Evolutionary conservation across 2,113 vertebrate genomes (phyloP).

Genomic region (Phaetusa simplex): DNA sequence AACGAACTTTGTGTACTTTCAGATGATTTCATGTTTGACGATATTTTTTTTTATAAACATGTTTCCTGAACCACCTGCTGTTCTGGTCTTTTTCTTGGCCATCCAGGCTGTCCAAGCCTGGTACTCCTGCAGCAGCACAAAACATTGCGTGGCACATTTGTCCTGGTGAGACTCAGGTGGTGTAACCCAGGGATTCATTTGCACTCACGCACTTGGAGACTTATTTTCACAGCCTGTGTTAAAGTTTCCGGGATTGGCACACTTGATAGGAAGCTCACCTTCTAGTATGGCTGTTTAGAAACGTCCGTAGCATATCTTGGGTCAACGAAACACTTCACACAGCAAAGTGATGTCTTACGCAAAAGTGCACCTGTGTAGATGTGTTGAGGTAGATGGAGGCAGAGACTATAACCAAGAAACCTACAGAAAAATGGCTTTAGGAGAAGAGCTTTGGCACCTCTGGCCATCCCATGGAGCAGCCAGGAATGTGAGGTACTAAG

Average conservation of each 20-base stretch:
- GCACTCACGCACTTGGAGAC: neutral
- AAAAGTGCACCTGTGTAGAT: neutral
- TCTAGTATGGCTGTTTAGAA: neutral
- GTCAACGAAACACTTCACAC: neutral
- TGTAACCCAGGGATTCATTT: neutral
- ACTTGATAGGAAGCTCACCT: neutral
- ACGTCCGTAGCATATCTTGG: neutral
- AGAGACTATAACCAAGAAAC: neutral
- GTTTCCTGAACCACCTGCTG: neutral
- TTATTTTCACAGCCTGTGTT: neutral
- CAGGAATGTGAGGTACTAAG: neutral
- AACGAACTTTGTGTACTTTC: neutral
- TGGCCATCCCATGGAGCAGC: neutral
- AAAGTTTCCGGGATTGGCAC: neutral
- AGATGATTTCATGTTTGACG: neutral
- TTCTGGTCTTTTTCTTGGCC: neutral
- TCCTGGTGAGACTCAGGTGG: neutral
- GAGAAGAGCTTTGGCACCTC: neutral
- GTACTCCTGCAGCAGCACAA: neutral
- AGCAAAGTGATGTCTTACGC: neutral
- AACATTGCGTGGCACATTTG: neutral
- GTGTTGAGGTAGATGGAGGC: neutral
- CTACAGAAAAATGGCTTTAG: neutral
- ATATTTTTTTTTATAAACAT: neutral
- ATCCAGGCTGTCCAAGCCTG: neutral